Evolutionary conservation across 2,797 vertebrate species (phyloP), one percentile per base, ranked within the genome.

Genomic region (Enteromius paludinosus): DNA sequence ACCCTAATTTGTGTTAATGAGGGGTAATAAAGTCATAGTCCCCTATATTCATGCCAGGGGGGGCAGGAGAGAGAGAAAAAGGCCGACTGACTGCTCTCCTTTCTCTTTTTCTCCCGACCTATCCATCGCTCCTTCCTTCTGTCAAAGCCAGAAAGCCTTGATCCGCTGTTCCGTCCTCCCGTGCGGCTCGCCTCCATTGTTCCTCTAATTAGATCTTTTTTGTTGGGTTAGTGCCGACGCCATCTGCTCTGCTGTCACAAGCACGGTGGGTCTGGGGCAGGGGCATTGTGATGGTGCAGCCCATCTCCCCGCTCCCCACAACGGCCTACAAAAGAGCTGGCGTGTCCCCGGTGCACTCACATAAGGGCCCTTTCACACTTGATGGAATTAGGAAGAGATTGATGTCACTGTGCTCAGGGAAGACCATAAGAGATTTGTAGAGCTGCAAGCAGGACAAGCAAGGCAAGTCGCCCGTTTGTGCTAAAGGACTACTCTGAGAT

Each of bases 1-100:
- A 93, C 92, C 92, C 93, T 95, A 95, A 95, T 95, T 94, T 95
- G 95, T 95, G 94, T 95, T 95, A 95, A 95, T 95, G 94, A 95
- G 94, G 92, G 92, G 92, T 95, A 95, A 95, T 95, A 95, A 95
- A 95, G 94, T 95, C 95, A 95, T 95, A 93, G 93, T 88, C 91
- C 91, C 92, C 91, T 90, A 91, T 93, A 94, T 93, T 93, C 94
- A 90, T 93, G 92, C 90, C 89, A 90, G 89, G 90, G 88, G 88
- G 82, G 86, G 91, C 89, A 88, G 20, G 85, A 84, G 89, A 86
- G 90, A 87, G 88, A 75, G 65, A 64, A 75, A 73, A 23, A 81
- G 81, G 74, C 78, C 33, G 70, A 86, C 86, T 90, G 85, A 90
- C 88, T 90, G 86, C 72, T 77, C 38, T 61, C 62, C 79, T 78